phyloP scores from a whole-genome alignment of 2,113 vertebrate genomes.

The Ictalurus punctatus region DNA sequence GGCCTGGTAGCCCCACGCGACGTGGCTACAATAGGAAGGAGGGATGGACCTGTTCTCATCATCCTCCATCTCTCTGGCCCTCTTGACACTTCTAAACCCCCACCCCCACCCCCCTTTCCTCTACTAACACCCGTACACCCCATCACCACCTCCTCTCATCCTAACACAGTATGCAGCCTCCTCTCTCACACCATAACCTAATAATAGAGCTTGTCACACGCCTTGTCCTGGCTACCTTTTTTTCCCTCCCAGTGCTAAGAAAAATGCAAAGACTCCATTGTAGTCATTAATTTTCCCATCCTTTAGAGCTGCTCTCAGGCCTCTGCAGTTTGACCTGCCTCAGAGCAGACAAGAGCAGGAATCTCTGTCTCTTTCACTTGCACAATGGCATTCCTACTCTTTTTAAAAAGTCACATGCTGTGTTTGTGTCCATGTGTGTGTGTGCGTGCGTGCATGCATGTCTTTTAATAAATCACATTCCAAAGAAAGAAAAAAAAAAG shows the following conservation, averaged over 20 bases:
- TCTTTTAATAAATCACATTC: constrained; percentile 44
- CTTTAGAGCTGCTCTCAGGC: constrained; percentile 84
- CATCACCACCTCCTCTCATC: constrained; percentile 62
- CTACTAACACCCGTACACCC: constrained; percentile 64
- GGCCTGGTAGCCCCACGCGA: constrained; percentile 80
- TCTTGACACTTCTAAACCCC: constrained; percentile 83
- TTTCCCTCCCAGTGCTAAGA: constrained; percentile 80
- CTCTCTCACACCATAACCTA: constrained; percentile 89
- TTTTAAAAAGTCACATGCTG: constrained; percentile 69
- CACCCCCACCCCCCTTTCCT: constrained; percentile 51
- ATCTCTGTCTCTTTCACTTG: constrained; percentile 77
- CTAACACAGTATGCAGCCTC: constrained; percentile 81
- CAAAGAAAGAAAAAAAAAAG: constrained; percentile 33
- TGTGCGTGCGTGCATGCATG: constrained; percentile 23
- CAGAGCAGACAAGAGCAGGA: constrained; percentile 81
- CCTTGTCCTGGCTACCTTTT: constrained; percentile 82
- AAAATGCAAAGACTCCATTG: constrained; percentile 98
- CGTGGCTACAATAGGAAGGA: constrained; percentile 74
- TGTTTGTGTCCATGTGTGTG: constrained; percentile 41
- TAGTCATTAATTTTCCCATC: constrained; percentile 98
- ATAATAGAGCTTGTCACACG: constrained; percentile 99
- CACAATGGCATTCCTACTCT: constrained; percentile 73
- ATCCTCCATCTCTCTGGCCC: constrained; percentile 91
- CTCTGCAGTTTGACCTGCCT: constrained; percentile 85
- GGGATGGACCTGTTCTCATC: constrained; percentile 87